A percentile compares a stretch with the other conserved stretches of the same genome.
These are phyloP conservation scores for Gila robusta DNA, from an alignment of 2,797 vertebrate genomes.

Conservation along the genomic window DNA sequence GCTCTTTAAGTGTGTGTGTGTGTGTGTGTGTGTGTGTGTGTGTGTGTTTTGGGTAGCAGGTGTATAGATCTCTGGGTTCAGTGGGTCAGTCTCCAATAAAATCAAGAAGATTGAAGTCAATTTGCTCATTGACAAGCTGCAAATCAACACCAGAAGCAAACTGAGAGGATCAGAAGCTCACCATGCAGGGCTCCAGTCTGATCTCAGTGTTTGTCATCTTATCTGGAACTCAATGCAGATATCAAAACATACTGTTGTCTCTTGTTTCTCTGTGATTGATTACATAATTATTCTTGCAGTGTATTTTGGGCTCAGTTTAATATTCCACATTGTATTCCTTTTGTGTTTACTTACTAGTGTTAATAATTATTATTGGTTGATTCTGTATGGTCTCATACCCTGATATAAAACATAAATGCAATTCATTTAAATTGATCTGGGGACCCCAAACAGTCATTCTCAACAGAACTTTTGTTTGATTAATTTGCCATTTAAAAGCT, in stretches of 20 bases:
- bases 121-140: slow-evolving; percentile 87
- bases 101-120: slow-evolving; percentile 93
- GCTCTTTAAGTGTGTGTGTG: slow-evolving; percentile 33
- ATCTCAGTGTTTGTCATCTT: slow-evolving; percentile 14
- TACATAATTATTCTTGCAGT: background rate
- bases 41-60: slow-evolving; percentile 59
- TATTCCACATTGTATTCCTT: background rate
- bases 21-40: slow-evolving; percentile 48
- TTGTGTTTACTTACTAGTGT: background rate
- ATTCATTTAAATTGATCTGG: background rate
- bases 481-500: background rate
- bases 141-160: slow-evolving; percentile 75
- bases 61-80: slow-evolving; percentile 61
- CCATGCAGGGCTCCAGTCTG: background rate
- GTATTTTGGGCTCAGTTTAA: background rate
- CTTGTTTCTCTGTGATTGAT: background rate
- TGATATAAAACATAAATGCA: background rate
- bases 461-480: background rate
- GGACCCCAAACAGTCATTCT: background rate
- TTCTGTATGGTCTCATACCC: background rate
- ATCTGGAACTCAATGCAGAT: background rate
- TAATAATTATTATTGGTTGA: background rate
- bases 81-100: slow-evolving; percentile 79
- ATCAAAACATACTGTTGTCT: slow-evolving; percentile 23
- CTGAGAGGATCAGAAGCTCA: slow-evolving; percentile 65